A percentile compares a stretch with the other conserved stretches of the same genome.
These are phyloP conservation scores for Sinopyrophorus schimmeli DNA, from an alignment of 2,888 invertebrate species.

Conservation along the genomic window DNA sequence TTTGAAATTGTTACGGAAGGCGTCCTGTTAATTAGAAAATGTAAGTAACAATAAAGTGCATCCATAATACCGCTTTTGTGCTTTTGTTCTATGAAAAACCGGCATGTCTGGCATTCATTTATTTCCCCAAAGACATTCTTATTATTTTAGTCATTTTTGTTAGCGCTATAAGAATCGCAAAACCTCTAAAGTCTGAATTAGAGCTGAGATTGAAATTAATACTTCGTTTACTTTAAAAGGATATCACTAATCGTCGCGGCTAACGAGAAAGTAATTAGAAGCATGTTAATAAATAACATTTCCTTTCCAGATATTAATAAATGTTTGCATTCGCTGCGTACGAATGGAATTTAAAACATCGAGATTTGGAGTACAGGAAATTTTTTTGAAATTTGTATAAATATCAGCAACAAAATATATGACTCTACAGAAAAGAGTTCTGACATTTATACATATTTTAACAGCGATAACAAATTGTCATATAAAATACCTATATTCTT, in stretches of 20 bases:
- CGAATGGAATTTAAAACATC: too few species aligned
- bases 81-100: slow-evolving; percentile 11
- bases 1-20: slow-evolving; percentile 13
- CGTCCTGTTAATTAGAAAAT: slow-evolving; percentile 19
- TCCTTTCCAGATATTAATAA: slow-evolving; percentile 11
- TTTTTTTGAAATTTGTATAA: slow-evolving; percentile 5
- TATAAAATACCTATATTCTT: slow-evolving; percentile 13
- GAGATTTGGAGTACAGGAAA: too few species aligned
- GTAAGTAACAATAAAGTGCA: slow-evolving; percentile 18
- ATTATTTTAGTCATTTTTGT: slow-evolving; percentile 1
- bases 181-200: too few species aligned
- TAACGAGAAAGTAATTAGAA: too few species aligned
- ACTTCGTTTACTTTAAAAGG: too few species aligned
- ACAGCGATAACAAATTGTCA: slow-evolving; percentile 20
- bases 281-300: too few species aligned
- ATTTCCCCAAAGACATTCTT: background rate
- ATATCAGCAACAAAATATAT: slow-evolving; percentile 9
- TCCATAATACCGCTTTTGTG: slow-evolving; percentile 11
- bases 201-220: too few species aligned
- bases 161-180: too few species aligned
- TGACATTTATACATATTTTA: slow-evolving; percentile 20
- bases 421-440: slow-evolving; percentile 10
- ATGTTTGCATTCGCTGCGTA: slow-evolving; percentile 21
- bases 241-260: too few species aligned
- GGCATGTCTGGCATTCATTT: slow-evolving; percentile 4